Percentiles rank a stretch among this genome's conserved stretches.
Conservation (phyloP, 2,888 invertebrate genomes). For the Limulus polyphemus region DNA sequence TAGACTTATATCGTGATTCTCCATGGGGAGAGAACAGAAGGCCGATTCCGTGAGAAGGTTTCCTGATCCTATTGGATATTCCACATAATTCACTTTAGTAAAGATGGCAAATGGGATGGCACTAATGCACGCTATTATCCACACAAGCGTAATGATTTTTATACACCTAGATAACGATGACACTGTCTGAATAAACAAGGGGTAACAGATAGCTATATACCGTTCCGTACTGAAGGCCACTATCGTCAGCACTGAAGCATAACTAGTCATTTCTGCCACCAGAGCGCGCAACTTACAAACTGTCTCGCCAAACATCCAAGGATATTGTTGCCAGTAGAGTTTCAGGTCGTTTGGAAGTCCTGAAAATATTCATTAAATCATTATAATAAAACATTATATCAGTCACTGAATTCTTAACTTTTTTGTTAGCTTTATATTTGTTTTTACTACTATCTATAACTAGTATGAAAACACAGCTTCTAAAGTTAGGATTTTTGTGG, state of each 20-base stretch:
- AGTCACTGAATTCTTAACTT: too few relatives aligned
- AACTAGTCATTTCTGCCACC: slow-evolving; percentile 61
- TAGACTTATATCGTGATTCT: slow-evolving; percentile 41
- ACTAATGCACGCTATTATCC: slow-evolving; percentile 55
- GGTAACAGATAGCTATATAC: slow-evolving; percentile 74
- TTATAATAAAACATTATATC: too few relatives aligned
- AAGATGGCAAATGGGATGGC: slow-evolving; percentile 43
- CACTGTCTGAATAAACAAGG: slow-evolving; percentile 67
- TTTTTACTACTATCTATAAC: too few relatives aligned
- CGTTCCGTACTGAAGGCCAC: slow-evolving; percentile 77
- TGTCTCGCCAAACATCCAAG: slow-evolving; percentile 51
- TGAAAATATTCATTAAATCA: slow-evolving; percentile 10
- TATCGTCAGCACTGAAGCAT: slow-evolving; percentile 62
- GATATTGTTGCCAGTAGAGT: slow-evolving; percentile 34
- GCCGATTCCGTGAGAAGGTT: slow-evolving; percentile 38
- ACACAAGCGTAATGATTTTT: slow-evolving; percentile 62
- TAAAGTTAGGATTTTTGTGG: too few relatives aligned
- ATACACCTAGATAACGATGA: slow-evolving; percentile 69
- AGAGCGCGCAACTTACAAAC: slow-evolving; percentile 64
- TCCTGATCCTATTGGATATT: slow-evolving; percentile 1
- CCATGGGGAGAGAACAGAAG: slow-evolving; percentile 37
- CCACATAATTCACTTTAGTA: slow-evolving; percentile 52
- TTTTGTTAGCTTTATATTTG: too few relatives aligned
- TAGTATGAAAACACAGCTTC: too few relatives aligned
- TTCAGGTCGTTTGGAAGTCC: slow-evolving; percentile 70